phyloP scores from a whole-genome alignment of 2,113 vertebrate species.

The Heterotilapia buettikoferi region DNA sequence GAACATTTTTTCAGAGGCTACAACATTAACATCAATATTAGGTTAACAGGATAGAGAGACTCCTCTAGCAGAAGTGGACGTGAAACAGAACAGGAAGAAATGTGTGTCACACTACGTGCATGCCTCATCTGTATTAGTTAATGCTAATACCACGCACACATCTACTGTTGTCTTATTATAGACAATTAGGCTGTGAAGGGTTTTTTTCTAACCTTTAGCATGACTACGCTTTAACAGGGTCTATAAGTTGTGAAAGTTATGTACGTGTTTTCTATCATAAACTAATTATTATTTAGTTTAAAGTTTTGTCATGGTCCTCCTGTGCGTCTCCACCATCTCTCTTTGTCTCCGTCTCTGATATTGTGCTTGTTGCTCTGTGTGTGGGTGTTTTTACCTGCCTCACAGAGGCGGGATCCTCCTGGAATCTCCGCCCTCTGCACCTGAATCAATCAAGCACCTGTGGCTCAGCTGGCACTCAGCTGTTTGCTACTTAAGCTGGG shows the following conservation, averaged over 20 bases:
- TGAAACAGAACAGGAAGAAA: not conserved
- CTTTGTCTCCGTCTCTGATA: not conserved
- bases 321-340: accelerated
- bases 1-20: not conserved
- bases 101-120: not conserved
- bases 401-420: not conserved
- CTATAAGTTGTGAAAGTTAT: not conserved
- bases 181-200: not conserved
- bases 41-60: not conserved
- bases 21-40: not conserved
- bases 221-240: not conserved
- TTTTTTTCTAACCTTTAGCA: not conserved
- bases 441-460: not conserved
- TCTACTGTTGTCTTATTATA: not conserved
- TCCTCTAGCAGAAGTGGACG: accelerated
- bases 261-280: not conserved
- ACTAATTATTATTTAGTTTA: not conserved
- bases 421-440: not conserved
- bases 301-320: not conserved
- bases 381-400: not conserved
- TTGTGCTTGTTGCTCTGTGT: not conserved
- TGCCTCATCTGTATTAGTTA: not conserved
- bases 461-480: not conserved
- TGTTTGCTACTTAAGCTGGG: not conserved
- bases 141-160: not conserved